Evolutionary conservation across 2,888 invertebrate species (phyloP).

Genomic region (Teinopalpus imperialis): DNA sequence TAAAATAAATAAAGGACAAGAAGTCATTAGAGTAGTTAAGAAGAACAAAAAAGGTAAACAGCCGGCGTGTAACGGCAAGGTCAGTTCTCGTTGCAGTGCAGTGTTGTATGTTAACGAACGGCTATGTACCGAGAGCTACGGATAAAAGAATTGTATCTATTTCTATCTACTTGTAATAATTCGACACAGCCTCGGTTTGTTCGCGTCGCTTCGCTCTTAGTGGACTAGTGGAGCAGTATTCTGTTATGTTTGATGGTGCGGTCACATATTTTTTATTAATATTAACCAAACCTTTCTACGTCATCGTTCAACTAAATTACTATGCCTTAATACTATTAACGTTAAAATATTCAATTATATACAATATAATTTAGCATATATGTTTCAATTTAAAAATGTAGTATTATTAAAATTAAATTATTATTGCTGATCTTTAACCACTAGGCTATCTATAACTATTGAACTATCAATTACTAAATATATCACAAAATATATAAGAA

Average conservation of each 20-base stretch:
- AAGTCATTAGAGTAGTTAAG: background rate
- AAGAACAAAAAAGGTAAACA: constrained; percentile 19
- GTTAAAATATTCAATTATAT: too few relatives aligned
- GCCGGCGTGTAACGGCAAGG: constrained; percentile 19
- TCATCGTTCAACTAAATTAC: background rate
- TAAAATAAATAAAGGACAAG: background rate
- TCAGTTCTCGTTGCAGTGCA: constrained; percentile 25
- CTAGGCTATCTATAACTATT: too few relatives aligned
- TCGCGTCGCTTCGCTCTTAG: constrained; percentile 61
- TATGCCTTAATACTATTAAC: too few relatives aligned
- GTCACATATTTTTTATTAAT: background rate
- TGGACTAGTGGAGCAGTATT: constrained; percentile 71
- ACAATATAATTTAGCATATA: too few relatives aligned
- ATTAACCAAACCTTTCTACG: background rate
- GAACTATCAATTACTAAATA: too few relatives aligned
- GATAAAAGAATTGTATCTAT: constrained; percentile 44
- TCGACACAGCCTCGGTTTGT: constrained; percentile 51
- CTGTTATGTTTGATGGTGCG: constrained; percentile 52
- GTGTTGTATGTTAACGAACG: constrained; percentile 26
- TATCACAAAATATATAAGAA: too few relatives aligned
- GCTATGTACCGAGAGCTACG: constrained; percentile 32
- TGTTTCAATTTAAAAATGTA: too few relatives aligned
- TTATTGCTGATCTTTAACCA: too few relatives aligned
- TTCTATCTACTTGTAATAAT: constrained; percentile 50
- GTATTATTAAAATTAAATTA: too few relatives aligned